Percentiles rank a stretch among this genome's conserved stretches.
These are phyloP conservation scores for Notospermus geniculatus DNA, from an alignment of 1,140 invertebrate genomes.

Conservation along the genomic window DNA sequence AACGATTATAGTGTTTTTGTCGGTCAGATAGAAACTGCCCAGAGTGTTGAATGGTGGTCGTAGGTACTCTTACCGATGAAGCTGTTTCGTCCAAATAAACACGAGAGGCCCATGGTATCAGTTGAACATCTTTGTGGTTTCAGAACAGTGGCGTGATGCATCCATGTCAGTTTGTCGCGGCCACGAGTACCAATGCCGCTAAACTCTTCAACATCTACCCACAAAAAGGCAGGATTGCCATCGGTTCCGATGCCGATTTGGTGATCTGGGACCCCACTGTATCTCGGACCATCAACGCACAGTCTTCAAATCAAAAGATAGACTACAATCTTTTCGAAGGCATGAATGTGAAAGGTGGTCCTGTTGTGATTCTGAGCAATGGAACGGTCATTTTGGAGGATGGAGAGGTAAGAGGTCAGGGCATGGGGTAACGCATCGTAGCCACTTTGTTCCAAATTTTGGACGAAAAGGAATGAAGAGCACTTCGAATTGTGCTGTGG, in stretches of 20 bases:
- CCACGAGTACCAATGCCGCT: conserved; percentile 90
- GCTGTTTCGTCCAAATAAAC: too few species aligned
- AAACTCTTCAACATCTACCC: conserved; percentile 96
- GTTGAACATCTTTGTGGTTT: conserved; percentile 7
- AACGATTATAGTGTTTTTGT: too few species aligned
- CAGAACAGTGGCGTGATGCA: conserved; percentile 72
- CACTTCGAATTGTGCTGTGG: too few species aligned
- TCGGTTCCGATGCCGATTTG: conserved; percentile 91
- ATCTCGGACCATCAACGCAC: conserved; percentile 79
- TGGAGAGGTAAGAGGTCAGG: conserved; percentile 9
- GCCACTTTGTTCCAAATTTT: too few species aligned
- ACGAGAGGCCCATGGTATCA: too few species aligned
- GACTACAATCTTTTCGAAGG: conserved; percentile 98
- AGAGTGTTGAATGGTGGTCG: too few species aligned
- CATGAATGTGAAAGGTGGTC: conserved; percentile 30
- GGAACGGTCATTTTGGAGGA: conserved; percentile 25
- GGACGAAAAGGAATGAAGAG: too few species aligned
- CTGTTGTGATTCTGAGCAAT: conserved; percentile 15
- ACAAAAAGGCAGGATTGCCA: conserved; percentile 79
- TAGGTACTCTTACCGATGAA: too few species aligned
- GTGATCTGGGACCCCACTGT: conserved; percentile 88
- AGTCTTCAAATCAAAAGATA: conserved; percentile 81
- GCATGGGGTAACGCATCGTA: too few species aligned
- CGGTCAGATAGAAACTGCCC: too few species aligned
- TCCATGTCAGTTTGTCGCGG: conserved; percentile 85